A percentile compares a stretch with the other conserved stretches of the same genome.
These are phyloP conservation scores for Ispidina picta DNA, from an alignment of 2,797 vertebrate genomes.

Conservation along the genomic window DNA sequence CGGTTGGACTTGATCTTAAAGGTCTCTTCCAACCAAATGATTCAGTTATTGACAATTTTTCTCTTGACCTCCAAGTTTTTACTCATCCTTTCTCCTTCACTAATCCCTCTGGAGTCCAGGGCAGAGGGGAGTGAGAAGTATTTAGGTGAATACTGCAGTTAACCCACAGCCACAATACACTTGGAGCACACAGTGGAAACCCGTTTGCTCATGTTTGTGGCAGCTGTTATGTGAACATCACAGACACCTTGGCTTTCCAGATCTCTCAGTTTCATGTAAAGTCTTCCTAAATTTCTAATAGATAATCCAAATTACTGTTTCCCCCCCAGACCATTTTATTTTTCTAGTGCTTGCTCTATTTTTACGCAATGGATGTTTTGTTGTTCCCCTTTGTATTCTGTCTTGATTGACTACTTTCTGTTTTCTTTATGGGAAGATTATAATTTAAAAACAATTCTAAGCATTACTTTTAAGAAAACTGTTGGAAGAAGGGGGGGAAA, in stretches of 20 bases:
- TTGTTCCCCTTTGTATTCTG: not conserved
- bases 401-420: not conserved
- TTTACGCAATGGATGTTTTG: not conserved
- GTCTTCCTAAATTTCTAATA: not conserved
- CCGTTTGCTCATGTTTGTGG: not conserved
- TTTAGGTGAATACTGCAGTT: not conserved
- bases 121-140: not conserved
- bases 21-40: too few relatives aligned
- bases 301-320: not conserved
- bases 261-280: not conserved
- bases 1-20: too few relatives aligned
- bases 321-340: too few relatives aligned
- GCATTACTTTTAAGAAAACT: not conserved
- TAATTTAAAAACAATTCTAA: not conserved
- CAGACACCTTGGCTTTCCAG: not conserved
- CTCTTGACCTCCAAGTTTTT: not conserved
- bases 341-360: not conserved
- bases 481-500: not conserved
- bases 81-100: not conserved
- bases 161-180: not conserved
- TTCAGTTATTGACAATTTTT: not conserved
- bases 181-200: not conserved
- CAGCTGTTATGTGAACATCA: not conserved
- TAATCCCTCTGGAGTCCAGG: not conserved
- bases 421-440: not conserved